Evolutionary conservation across 1,140 invertebrate genomes (phyloP).

Genomic region (Holotrichia oblita): DNA sequence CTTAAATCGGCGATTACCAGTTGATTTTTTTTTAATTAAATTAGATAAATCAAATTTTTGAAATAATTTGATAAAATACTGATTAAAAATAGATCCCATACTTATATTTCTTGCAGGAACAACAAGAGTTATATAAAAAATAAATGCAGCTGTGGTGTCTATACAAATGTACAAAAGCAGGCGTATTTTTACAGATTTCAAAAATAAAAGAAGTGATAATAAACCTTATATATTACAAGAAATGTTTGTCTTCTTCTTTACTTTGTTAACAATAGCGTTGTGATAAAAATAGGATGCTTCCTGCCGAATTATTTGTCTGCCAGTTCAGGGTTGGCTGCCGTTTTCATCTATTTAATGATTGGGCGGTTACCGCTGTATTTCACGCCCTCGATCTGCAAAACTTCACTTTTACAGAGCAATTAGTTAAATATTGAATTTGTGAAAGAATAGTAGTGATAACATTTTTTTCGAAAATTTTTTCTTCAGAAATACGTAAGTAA

Average conservation of each 20-base stretch:
- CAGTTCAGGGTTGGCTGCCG: slow-evolving; percentile 23
- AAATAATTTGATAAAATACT: too few species aligned
- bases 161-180: too few species aligned
- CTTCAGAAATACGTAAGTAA: background rate
- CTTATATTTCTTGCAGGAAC: too few species aligned
- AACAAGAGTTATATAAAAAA: too few species aligned
- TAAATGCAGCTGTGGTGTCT: too few species aligned
- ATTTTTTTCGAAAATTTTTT: background rate
- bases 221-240: slow-evolving; percentile 21
- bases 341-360: slow-evolving; percentile 35
- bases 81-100: too few species aligned
- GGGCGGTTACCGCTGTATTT: slow-evolving; percentile 23
- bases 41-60: too few species aligned
- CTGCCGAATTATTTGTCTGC: slow-evolving; percentile 28
- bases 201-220: background rate
- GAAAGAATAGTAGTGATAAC: background rate
- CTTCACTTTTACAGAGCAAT: background rate
- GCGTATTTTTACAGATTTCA: background rate
- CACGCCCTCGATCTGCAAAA: slow-evolving; percentile 22
- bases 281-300: slow-evolving; percentile 35
- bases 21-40: too few species aligned
- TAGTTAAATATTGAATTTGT: slow-evolving; percentile 30
- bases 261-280: slow-evolving; percentile 10
- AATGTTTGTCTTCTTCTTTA: slow-evolving; percentile 17
- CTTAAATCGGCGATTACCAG: too few species aligned